Evolutionary conservation across 2,888 invertebrate genomes (phyloP), one percentile per base, ranked within the genome.

Genomic region (Ganaspis brasiliensis): DNA sequence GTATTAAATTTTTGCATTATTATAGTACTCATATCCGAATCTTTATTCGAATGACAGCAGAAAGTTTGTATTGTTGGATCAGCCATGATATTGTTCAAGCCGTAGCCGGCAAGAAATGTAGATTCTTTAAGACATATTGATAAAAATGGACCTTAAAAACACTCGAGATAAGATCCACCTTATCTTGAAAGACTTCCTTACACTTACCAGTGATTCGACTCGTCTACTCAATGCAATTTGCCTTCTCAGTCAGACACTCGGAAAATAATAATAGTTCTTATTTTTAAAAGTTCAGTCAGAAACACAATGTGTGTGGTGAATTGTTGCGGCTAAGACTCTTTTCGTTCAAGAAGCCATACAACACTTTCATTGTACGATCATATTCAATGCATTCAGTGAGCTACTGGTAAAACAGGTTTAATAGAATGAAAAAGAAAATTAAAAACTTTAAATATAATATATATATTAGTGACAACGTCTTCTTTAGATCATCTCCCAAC

Each of bases 51-150:
- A 88, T 95, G 95, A 88, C 97, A 97, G 90, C 95, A 95, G 89
- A 96, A 96, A 14, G 96, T 96, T 93, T 97, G 96, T 86, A 96
- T 95, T 55, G 96, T 96, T 73, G 97, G 96, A 91, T 96, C 96
- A 45, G 96, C 96, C 96, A 96, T 96, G 79, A 67, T 82, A 71
- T 49, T 72, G 74, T 63, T 72, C 52, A 19, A 52, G 19, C 19
- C 45, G 24, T 24, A n/a, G 67, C 55, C 61, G 26, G 35, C 74
- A n/a, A 49, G 40, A 67, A 24, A 45, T 67, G 45, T 67, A 67
- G 67, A 67, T 67, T 67, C 67, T 45, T 67, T 67, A 45, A 45
- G 24, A n/a, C 45, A 67, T 59, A 31, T 45, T 14, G 24, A 49
- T 67, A 49, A 67, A 67, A 67, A 16, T n/a, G 67, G 63, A 67